Conservation (phyloP, 2,113 vertebrate genomes). For the Sturnira hondurensis region DNA sequence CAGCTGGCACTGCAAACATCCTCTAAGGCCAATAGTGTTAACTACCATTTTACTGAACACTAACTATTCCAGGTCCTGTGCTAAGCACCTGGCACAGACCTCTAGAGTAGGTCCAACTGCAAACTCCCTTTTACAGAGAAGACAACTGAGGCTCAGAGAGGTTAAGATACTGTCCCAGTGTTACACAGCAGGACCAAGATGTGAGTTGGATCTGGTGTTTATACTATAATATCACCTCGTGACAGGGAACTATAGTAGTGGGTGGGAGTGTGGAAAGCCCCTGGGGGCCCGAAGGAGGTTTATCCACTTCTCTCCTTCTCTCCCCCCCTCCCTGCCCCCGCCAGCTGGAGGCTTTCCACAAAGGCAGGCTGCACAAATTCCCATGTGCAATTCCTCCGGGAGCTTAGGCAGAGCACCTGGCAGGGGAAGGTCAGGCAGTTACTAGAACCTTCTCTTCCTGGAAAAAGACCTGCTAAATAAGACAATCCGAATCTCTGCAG, state of each 20-base stretch:
- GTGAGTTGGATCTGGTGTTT: not conserved
- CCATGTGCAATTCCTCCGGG: not conserved
- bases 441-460: not conserved
- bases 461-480: not conserved
- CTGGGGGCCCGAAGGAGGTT: not conserved
- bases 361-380: not conserved
- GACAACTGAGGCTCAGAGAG: not conserved
- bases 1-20: not conserved
- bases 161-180: not conserved
- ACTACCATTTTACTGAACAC: not conserved
- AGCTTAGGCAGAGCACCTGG: not conserved
- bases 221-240: not conserved
- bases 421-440: not conserved
- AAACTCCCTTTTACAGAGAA: not conserved
- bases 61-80: not conserved
- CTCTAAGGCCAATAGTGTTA: not conserved
- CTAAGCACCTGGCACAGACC: not conserved
- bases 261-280: not conserved
- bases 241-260: not conserved
- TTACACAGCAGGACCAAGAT: not conserved
- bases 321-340: accelerated
- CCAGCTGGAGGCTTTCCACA: not conserved
- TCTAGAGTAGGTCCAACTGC: not conserved
- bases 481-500: not conserved
- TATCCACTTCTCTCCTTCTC: not conserved